A percentile compares a stretch with the other conserved stretches of the same genome.
Conservation (phyloP, 2,113 vertebrate species). For the Anolis carolinensis region DNA sequence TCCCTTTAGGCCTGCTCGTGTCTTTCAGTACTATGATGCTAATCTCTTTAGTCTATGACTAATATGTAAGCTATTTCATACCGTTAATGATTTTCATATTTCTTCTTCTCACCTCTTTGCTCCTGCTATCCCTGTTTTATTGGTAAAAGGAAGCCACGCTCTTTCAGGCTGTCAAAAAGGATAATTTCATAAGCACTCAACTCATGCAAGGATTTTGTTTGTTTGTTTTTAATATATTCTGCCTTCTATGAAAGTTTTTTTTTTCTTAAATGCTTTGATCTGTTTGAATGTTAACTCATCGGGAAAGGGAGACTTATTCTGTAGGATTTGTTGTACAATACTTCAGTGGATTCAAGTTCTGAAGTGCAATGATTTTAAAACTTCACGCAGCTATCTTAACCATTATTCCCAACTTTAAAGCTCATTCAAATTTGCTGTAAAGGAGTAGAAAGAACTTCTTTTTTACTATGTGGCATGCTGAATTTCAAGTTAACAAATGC, state of each 20-base stretch:
- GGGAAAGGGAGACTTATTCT: slow-evolving; percentile 44
- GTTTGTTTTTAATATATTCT: slow-evolving; percentile 61
- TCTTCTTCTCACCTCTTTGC: slow-evolving; percentile 14
- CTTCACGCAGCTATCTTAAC: slow-evolving; percentile 37
- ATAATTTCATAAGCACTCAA: slow-evolving; percentile 47
- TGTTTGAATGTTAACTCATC: slow-evolving; percentile 44
- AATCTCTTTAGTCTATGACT: slow-evolving; percentile 17
- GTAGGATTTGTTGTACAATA: slow-evolving; percentile 42
- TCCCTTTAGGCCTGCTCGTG: not conserved
- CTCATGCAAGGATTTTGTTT: slow-evolving; percentile 54
- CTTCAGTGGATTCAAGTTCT: slow-evolving; percentile 44
- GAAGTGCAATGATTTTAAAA: slow-evolving; percentile 37
- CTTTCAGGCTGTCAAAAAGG: slow-evolving; percentile 42
- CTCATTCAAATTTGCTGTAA: slow-evolving; percentile 41
- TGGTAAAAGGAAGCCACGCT: slow-evolving; percentile 29
- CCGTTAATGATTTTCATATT: slow-evolving; percentile 27
- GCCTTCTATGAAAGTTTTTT: slow-evolving; percentile 49
- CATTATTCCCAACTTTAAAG: slow-evolving; percentile 11
- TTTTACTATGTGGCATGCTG: slow-evolving; percentile 6
- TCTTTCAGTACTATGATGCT: not conserved
- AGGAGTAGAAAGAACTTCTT: slow-evolving; percentile 26
- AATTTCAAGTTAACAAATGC: slow-evolving; percentile 11
- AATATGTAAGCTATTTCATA: not conserved
- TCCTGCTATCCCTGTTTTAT: slow-evolving; percentile 30
- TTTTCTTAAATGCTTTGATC: slow-evolving; percentile 52